Base-by-base conservation (phyloP, 2,113 vertebrate species). In the Irena cyanogastra region DNA sequence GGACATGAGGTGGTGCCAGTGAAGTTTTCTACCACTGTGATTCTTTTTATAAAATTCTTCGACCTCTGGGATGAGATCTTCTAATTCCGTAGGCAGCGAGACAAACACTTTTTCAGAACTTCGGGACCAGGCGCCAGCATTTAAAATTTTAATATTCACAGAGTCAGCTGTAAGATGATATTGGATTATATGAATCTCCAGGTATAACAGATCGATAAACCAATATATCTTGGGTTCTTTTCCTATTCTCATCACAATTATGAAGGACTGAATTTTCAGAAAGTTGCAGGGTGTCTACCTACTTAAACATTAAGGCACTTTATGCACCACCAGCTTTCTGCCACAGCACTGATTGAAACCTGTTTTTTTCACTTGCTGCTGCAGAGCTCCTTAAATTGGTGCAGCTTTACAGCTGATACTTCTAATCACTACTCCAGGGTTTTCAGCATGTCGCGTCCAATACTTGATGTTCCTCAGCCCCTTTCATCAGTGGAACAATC, bases 21-120 rank as follows among this genome's bases (percentile, higher is more conserved):
- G 99, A 50, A 99, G 98, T 95, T 99, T 99, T 97, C 99, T 98
- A 96, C 99, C 99, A 52, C 99, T 99, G 97, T 99, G 99, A 97
- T 99, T 99, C 98, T 99, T 99, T 98, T 99, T 99, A 94, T 99
- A 99, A 95, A 99, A 99, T 91, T 99, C 99, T 96, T 99, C 99
- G 18, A 99, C 99, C 98, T 99, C 99, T 17, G 99, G 99, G 96
- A 99, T 99, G 86, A 99, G 98, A 92, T 99, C 99, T 93, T 99
- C 99, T 93, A 99, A 97, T 95, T 99, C 99, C 56, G 99, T 99
- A 56, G 99, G 99, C 56, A 99, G 98, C 1, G 99, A 99, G 28
- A 99, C 99, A 95, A 99, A 99, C 10, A 99, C 99, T 95, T 99
- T 99, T 95, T 99, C 99, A 71, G 99, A 99, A 97, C 99, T 99